Evolutionary conservation across 2,888 invertebrate genomes (phyloP).

Genomic region (Ethmia dodecea): DNA sequence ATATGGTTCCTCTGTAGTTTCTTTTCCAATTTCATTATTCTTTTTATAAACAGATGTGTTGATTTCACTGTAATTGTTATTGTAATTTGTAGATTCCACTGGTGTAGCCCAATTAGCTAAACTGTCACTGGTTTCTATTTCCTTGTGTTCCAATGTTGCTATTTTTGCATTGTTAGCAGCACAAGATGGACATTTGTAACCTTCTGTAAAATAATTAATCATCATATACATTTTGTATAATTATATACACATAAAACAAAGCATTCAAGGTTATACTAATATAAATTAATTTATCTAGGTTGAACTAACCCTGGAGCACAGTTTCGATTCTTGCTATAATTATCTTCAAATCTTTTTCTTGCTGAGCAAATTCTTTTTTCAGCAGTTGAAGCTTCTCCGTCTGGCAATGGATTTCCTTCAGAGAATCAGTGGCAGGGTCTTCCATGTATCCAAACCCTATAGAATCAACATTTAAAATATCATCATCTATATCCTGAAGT

Average conservation of each 20-base stretch:
- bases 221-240: too few species aligned
- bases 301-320: slow-evolving; percentile 43
- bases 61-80: slow-evolving; percentile 50
- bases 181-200: slow-evolving; percentile 61
- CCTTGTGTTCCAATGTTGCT: slow-evolving; percentile 56
- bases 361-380: slow-evolving; percentile 78
- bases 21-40: slow-evolving; percentile 35
- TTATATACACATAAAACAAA: too few species aligned
- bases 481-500: slow-evolving; percentile 74
- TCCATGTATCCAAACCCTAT: slow-evolving; percentile 81
- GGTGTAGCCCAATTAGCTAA: slow-evolving; percentile 68
- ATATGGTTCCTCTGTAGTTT: slow-evolving; percentile 32
- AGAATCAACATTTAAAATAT: slow-evolving; percentile 75
- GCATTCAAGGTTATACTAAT: too few species aligned
- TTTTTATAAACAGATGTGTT: slow-evolving; percentile 48
- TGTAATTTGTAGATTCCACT: slow-evolving; percentile 56
- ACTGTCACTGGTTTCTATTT: slow-evolving; percentile 70
- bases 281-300: too few species aligned
- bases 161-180: slow-evolving; percentile 43
- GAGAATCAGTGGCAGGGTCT: slow-evolving; percentile 77
- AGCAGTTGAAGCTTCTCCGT: slow-evolving; percentile 79
- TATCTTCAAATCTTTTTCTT: slow-evolving; percentile 79
- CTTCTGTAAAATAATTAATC: slow-evolving; percentile 49
- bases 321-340: slow-evolving; percentile 54
- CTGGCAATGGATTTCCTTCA: slow-evolving; percentile 81